A percentile compares a stretch with the other conserved stretches of the same genome.
These are phyloP conservation scores for Sanderia malayensis DNA, from an alignment of 30 jellyfish, hydroid and myxozoan genomes.

Conservation along the genomic window DNA sequence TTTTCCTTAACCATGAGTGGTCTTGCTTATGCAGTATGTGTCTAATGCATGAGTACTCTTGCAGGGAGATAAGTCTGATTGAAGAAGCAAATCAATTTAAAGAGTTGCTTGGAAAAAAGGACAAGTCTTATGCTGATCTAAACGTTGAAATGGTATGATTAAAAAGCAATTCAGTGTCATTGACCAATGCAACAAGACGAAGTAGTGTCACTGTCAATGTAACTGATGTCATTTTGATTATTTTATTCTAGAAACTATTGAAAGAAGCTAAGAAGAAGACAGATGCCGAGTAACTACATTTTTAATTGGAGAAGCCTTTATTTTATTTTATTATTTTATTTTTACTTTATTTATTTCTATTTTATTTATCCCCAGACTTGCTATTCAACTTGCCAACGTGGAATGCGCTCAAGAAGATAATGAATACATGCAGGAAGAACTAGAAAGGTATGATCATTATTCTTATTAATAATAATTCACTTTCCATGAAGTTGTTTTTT, in stretches of 20 bases:
- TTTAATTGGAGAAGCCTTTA: background rate
- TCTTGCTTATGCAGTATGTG: no score
- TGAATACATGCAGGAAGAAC: slow-evolving; percentile 80
- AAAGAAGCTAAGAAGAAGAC: slow-evolving; percentile 5
- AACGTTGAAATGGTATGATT: slow-evolving; percentile 14
- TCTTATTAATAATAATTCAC: no score
- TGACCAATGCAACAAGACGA: no score
- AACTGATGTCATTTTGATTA: no score
- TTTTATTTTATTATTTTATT: background rate
- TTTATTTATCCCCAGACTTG: slow-evolving; percentile 58
- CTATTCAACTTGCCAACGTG: slow-evolving; percentile 43
- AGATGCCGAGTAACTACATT: slow-evolving; percentile 1
- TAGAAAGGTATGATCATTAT: slow-evolving; percentile 88
- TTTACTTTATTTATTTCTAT: background rate
- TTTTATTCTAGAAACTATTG: slow-evolving; percentile 5
- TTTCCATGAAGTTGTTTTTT: background rate
- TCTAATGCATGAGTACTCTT: no score
- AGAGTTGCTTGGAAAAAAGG: slow-evolving; percentile 7
- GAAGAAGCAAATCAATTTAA: slow-evolving; percentile 3
- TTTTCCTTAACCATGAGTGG: no score
- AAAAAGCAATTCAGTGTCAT: no score
- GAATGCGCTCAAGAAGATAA: slow-evolving; percentile 73
- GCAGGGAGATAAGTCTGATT: slow-evolving; percentile 19
- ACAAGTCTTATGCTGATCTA: background rate
- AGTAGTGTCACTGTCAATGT: no score